Base-by-base conservation (phyloP, 2,797 vertebrate genomes). In the Scleropages formosus region DNA sequence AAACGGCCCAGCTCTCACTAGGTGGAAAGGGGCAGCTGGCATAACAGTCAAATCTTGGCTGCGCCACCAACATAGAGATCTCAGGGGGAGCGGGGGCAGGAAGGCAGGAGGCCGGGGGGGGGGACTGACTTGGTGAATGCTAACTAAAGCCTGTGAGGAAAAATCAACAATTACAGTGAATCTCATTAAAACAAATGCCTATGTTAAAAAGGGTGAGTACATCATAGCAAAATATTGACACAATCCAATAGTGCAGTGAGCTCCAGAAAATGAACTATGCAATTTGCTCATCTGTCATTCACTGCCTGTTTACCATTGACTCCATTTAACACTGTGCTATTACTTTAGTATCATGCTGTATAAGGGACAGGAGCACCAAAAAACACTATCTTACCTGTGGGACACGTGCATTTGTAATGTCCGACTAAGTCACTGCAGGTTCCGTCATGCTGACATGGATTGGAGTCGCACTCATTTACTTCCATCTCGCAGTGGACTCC, bases 361-460 rank as follows among this genome's bases (percentile, higher is more conserved):
- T 39, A 74, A 79, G 18, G 72, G 56, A 83, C 76, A 80, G 70
- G 70, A 64, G 74, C 73, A 66, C 76, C 69, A 58, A 70, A 64
- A 20, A 22, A 12, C 46, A 74, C 81, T 47, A 0, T 70, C 82
- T 78, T 87, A 95, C 94, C 94, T 88, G 81, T 31, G 72, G 88
- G 91, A 84, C 94, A 96, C 20, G 39, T 82, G 58, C 95, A 95
- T 59, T 85, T 72, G 72, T 93, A 92, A 83, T 78, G 72, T 72
- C 88, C 90, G 59, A 82, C 74, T 75, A 88, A 84, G 80, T 88
- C 87, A 18, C 73, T 53, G 78, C 94, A 95, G 3, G 85, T 90
- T 78, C 92, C 92, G 61, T 89, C 88, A 83, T 94, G 90, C 82
- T 85, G 89, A 85, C 94, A 95, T 27, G 90, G 90, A 75, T 59